phyloP scores from a whole-genome alignment of 35 echinoderm and acorn worm genomes.

The Apostichopus japonicus region DNA sequence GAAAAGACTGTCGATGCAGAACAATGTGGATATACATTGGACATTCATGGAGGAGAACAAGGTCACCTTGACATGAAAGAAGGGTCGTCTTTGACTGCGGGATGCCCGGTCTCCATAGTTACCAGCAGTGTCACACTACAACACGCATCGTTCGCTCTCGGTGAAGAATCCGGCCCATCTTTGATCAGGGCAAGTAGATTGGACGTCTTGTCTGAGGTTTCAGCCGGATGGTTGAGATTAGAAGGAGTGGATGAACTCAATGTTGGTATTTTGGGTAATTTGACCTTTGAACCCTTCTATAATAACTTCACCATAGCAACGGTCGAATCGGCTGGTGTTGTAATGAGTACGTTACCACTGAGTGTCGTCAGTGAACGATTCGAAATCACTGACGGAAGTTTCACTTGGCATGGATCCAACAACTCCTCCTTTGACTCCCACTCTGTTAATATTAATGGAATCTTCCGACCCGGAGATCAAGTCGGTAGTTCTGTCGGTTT shows the following conservation, averaged over 20 bases:
- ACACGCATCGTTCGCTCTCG: slow-evolving; percentile 52
- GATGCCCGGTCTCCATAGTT: slow-evolving; percentile 49
- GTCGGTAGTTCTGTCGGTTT: slow-evolving; percentile 57
- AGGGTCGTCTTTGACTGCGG: slow-evolving; percentile 51
- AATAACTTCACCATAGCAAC: slow-evolving; percentile 35
- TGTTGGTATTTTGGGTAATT: background rate
- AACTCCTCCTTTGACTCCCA: slow-evolving; percentile 56
- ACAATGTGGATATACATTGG: slow-evolving; percentile 74
- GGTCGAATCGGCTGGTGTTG: slow-evolving; percentile 50
- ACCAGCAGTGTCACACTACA: slow-evolving; percentile 30
- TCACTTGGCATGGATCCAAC: slow-evolving; percentile 58
- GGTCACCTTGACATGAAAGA: slow-evolving; percentile 61
- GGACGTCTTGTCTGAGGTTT: slow-evolving; percentile 42
- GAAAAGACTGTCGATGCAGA: slow-evolving; percentile 23
- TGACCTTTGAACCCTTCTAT: slow-evolving; percentile 44
- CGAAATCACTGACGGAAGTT: slow-evolving; percentile 35
- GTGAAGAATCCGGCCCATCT: slow-evolving; percentile 30
- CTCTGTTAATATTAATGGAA: slow-evolving; percentile 57
- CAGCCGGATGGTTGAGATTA: slow-evolving; percentile 55
- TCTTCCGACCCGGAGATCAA: slow-evolving; percentile 56
- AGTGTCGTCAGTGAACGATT: slow-evolving; percentile 41
- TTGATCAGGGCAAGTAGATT: slow-evolving; percentile 31
- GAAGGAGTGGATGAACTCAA: slow-evolving; percentile 28
- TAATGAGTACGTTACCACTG: slow-evolving; percentile 55
- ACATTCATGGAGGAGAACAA: slow-evolving; percentile 25